Base-by-base conservation (phyloP, 1,140 invertebrate genomes). In the Drosophila tristis region DNA sequence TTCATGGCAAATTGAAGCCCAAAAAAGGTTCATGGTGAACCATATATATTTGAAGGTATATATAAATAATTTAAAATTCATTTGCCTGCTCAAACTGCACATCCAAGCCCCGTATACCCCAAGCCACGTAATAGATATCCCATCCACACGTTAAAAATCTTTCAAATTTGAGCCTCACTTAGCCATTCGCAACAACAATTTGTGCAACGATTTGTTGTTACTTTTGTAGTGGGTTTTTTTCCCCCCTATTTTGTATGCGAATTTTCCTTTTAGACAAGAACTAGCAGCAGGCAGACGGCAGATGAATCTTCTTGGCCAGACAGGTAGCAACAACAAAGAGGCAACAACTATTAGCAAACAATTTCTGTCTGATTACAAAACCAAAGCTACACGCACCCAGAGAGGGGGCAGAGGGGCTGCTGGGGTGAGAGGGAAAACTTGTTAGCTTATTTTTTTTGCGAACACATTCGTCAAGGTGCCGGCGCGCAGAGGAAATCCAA, bases 321-420 rank as follows among this genome's bases (percentile, higher is more conserved):
- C 45, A 45, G 59, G 65, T 51, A 66, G 55, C 29, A 35, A 45
- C 62, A 62, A 20, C 35, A 39, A 57, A 29, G 43, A 63, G 56
- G 20, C 68, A 50, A 57, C 62, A 64, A 48, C 67, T 85, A 77
- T 85, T 84, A 80, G 72, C 76, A 84, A 80, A 80, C 73, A 85
- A 76, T 77, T 85, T 79, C 67, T 60, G 54, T 79, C 61, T 45
- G 60, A 81, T 82, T 87, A 76, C 78, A 87, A 86, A 63, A 87
- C 74, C 58, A 55, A 59, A 50, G 45, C 11, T 13, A 50, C 35
- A 60, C 73, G 72, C 57, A 74, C 50, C 39, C 25, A 16, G n/a
- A 57, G 23, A 0, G 20, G 6, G n/a, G 16, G 15, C 11, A 16
- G 50, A 5, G 51, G 60, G 26, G 8, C 42, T n/a, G 44, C 45